Conservation (phyloP, 2,113 vertebrate species). For the Trichomycterus rosablanca region DNA sequence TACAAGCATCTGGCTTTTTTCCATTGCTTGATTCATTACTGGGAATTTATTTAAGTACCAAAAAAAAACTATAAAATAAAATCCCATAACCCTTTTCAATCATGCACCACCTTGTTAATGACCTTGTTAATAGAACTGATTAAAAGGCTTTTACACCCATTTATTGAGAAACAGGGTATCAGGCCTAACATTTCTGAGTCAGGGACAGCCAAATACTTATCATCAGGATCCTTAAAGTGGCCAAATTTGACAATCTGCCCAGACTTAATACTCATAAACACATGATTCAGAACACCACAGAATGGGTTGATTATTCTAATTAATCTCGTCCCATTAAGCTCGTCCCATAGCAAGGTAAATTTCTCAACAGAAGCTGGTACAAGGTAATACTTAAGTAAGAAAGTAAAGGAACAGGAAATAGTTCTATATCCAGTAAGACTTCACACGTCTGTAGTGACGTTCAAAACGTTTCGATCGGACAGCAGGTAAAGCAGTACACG, state of each 20-base stretch:
- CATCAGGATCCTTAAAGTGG: conserved; percentile 6
- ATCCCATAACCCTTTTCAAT: too few relatives aligned
- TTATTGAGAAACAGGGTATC: conserved; percentile 2
- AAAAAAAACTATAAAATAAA: too few relatives aligned
- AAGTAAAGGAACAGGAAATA: background rate
- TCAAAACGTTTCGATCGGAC: background rate
- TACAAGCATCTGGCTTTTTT: conserved; percentile 10
- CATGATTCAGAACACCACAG: conserved; percentile 1
- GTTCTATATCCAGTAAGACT: conserved; percentile 17
- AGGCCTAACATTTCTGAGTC: background rate
- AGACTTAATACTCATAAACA: background rate
- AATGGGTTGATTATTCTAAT: background rate
- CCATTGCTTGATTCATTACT: background rate
- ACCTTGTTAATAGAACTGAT: too few relatives aligned
- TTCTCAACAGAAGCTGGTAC: background rate
- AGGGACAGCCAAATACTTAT: conserved; percentile 18
- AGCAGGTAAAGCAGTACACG: background rate
- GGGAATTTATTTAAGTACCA: background rate
- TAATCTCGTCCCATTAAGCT: too few relatives aligned
- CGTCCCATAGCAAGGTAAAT: background rate
- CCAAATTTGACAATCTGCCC: too few relatives aligned
- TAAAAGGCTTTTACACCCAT: too few relatives aligned
- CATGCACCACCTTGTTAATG: too few relatives aligned
- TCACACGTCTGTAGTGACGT: conserved; percentile 14
- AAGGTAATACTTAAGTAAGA: background rate